A percentile compares a stretch with the other conserved stretches of the same genome.
Evolutionary conservation across 1,140 invertebrate genomes (phyloP).

Genomic region (Danaus melanippus): DNA sequence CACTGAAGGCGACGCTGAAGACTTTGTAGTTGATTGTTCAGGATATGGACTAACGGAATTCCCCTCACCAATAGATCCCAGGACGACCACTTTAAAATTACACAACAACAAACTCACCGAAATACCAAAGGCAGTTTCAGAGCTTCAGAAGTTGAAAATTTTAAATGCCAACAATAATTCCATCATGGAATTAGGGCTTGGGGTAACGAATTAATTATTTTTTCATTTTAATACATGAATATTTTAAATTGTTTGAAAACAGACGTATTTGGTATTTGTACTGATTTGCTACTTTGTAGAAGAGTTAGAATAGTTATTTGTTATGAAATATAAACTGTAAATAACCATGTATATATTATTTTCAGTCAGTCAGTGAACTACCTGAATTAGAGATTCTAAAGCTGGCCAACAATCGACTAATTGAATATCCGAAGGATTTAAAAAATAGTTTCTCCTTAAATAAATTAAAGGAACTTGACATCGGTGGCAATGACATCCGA

Average conservation of each 20-base stretch:
- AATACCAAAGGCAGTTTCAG: conserved; percentile 68
- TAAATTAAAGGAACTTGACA: conserved; percentile 57
- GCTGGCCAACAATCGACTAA: conserved; percentile 58
- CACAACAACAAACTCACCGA: conserved; percentile 69
- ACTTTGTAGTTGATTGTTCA: conserved; percentile 52
- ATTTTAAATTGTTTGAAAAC: background rate
- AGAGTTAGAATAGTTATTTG: too few species aligned
- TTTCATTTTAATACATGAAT: conserved; percentile 8
- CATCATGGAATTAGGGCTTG: conserved; percentile 53
- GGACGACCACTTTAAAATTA: conserved; percentile 58
- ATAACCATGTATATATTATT: conserved; percentile 12
- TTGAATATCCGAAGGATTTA: conserved; percentile 57
- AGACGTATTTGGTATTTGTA: too few species aligned
- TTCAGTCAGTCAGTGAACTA: conserved; percentile 64
- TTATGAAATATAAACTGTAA: background rate
- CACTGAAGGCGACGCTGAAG: conserved; percentile 39
- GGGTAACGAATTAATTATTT: conserved; percentile 36
- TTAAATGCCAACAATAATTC: conserved; percentile 70
- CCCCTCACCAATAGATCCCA: conserved; percentile 42
- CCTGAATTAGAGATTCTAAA: conserved; percentile 54
- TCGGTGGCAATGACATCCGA: conserved; percentile 63
- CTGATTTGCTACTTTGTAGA: too few species aligned
- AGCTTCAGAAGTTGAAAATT: conserved; percentile 56
- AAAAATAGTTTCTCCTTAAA: conserved; percentile 53
- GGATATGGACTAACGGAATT: conserved; percentile 50